These are phyloP conservation scores for Peromyscus leucopus DNA, from an alignment of 2,113 vertebrate species.

Conservation along the genomic window DNA sequence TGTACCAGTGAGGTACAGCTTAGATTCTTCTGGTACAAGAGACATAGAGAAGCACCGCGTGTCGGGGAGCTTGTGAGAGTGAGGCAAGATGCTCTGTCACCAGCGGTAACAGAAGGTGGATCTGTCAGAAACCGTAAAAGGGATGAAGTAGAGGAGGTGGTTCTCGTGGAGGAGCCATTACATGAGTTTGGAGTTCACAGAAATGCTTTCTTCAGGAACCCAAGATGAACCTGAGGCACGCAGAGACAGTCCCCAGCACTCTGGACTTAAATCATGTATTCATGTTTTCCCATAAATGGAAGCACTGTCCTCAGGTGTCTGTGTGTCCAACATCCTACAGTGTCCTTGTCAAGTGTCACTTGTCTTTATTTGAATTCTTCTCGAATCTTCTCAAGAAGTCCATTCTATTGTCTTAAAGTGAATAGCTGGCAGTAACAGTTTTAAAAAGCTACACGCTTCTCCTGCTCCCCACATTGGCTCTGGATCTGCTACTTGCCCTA, in stretches of 20 bases:
- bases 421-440: conserved; percentile 13
- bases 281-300: neutral
- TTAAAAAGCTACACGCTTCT: neutral
- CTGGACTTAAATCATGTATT: neutral
- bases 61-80: neutral
- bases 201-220: neutral
- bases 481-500: neutral
- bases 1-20: neutral
- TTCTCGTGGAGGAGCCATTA: neutral
- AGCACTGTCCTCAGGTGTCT: neutral
- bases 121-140: neutral
- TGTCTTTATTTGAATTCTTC: conserved; percentile 39
- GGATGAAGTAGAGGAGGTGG: neutral
- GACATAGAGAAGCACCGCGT: neutral
- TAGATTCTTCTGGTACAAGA: neutral
- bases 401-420: conserved; percentile 7
- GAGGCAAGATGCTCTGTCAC: neutral
- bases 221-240: neutral
- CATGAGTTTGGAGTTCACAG: neutral
- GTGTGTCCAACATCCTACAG: neutral
- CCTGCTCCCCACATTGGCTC: neutral
- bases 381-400: neutral
- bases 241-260: neutral
- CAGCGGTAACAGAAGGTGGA: neutral
- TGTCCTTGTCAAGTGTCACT: neutral